Evolutionary conservation across 2,888 invertebrate species (phyloP).

Genomic region (Drosophila yooni): DNA sequence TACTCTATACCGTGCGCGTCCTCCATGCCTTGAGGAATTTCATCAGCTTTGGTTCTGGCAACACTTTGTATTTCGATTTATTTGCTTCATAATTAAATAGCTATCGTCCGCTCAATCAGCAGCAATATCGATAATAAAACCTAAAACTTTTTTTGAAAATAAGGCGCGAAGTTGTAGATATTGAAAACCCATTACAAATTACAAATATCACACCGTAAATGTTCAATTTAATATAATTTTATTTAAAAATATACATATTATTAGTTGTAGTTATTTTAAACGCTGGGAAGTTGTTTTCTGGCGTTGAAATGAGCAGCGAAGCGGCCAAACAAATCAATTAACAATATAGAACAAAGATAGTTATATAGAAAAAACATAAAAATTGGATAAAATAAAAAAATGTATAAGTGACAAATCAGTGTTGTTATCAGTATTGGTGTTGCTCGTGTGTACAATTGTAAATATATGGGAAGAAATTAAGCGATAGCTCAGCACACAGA

Average conservation of each 20-base stretch:
- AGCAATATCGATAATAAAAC: not conserved
- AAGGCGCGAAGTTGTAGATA: slow-evolving; percentile 3
- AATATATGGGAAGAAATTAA: slow-evolving; percentile 15
- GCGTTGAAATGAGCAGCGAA: slow-evolving; percentile 36
- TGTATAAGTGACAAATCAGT: slow-evolving; percentile 40
- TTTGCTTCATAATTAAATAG: not conserved
- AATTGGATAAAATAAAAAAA: slow-evolving; percentile 43
- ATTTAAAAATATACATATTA: slow-evolving; percentile 73
- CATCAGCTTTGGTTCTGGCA: not conserved
- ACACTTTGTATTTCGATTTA: not conserved
- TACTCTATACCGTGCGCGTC: not conserved
- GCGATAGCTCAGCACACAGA: slow-evolving; percentile 34
- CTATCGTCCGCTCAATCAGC: not conserved
- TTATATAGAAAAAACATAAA: slow-evolving; percentile 58
- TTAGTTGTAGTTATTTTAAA: slow-evolving; percentile 58
- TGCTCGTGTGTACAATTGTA: slow-evolving; percentile 20
- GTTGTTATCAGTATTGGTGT: slow-evolving; percentile 24
- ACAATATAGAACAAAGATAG: slow-evolving; percentile 67
- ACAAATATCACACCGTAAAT: not conserved
- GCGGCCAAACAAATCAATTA: slow-evolving; percentile 61
- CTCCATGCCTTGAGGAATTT: not conserved
- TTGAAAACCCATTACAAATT: not conserved
- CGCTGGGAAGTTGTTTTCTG: slow-evolving; percentile 61
- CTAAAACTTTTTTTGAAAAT: not conserved
- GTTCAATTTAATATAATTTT: slow-evolving; percentile 40